A percentile compares a stretch with the other conserved stretches of the same genome.
Conservation (phyloP, 2,113 vertebrate genomes). For the Thermophis baileyi region DNA sequence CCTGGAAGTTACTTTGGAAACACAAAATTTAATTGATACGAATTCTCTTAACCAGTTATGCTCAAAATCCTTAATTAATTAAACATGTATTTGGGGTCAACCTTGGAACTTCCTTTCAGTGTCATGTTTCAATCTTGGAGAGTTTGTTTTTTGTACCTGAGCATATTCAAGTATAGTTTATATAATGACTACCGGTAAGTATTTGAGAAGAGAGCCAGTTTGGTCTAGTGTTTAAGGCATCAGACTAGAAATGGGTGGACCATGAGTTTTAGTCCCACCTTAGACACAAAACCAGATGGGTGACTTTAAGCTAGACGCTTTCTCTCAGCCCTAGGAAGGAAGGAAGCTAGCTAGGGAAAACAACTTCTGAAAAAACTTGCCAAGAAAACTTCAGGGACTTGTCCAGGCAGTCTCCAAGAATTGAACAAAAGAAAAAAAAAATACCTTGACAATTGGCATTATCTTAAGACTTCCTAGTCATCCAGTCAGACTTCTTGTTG, state of each 20-base stretch:
- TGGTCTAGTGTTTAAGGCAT: not conserved
- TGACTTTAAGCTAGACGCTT: not conserved
- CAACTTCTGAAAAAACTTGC: not conserved
- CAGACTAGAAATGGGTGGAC: not conserved
- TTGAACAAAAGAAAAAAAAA: not conserved
- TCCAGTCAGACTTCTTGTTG: not conserved
- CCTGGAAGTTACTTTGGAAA: slow-evolving; percentile 41
- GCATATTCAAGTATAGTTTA: not conserved
- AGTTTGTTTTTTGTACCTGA: not conserved
- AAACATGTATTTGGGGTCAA: not conserved
- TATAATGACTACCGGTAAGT: not conserved
- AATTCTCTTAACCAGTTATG: slow-evolving; percentile 11
- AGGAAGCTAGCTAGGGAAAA: not conserved
- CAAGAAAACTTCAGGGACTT: not conserved
- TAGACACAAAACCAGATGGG: not conserved
- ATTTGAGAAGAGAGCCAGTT: not conserved
- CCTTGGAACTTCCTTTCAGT: not conserved
- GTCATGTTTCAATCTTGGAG: not conserved
- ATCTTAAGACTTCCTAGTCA: not conserved
- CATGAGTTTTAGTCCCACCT: not conserved
- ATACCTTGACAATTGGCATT: not conserved
- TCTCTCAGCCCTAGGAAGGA: not conserved
- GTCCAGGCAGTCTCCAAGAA: not conserved
- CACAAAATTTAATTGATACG: slow-evolving; percentile 40
- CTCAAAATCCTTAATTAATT: not conserved